These are phyloP conservation scores for Euglossa dilemma DNA, from an alignment of 1,140 invertebrate genomes.

Conservation along the genomic window DNA sequence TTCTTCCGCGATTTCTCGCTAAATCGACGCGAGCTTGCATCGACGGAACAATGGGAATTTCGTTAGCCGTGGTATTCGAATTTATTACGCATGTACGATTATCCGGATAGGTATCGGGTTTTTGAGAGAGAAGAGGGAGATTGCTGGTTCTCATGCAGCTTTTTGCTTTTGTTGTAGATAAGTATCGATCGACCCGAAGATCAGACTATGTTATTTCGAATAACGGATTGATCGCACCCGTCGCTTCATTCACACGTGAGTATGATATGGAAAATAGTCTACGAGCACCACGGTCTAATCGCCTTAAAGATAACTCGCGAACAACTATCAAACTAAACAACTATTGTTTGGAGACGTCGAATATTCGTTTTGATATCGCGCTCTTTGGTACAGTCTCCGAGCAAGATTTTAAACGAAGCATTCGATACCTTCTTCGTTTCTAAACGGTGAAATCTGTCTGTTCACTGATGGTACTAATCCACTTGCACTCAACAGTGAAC, in stretches of 20 bases:
- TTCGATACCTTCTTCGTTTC: background rate
- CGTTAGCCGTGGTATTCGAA: background rate
- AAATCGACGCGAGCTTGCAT: too few species aligned
- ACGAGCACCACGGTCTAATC: too few species aligned
- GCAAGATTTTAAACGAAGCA: background rate
- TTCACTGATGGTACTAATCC: background rate
- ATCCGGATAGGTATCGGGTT: background rate
- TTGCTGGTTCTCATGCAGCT: background rate
- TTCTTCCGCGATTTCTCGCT: background rate
- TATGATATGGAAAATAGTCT: constrained; percentile 30
- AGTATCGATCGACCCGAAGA: constrained; percentile 72
- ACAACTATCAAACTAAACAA: too few species aligned
- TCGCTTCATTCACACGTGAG: constrained; percentile 81
- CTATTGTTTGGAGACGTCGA: background rate
- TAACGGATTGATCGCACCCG: constrained; percentile 80
- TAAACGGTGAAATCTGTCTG: background rate
- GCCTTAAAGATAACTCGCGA: too few species aligned
- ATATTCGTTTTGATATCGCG: background rate
- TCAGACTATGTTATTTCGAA: constrained; percentile 79
- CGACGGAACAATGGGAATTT: too few species aligned
- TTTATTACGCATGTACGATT: background rate
- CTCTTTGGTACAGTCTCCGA: background rate
- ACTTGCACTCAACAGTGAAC: background rate
- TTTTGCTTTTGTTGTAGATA: constrained; percentile 66
- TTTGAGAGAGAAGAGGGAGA: background rate